A percentile compares a stretch with the other conserved stretches of the same genome.
phyloP scores from a whole-genome alignment of 2,888 invertebrate species.

The Callyntrura sp. region DNA sequence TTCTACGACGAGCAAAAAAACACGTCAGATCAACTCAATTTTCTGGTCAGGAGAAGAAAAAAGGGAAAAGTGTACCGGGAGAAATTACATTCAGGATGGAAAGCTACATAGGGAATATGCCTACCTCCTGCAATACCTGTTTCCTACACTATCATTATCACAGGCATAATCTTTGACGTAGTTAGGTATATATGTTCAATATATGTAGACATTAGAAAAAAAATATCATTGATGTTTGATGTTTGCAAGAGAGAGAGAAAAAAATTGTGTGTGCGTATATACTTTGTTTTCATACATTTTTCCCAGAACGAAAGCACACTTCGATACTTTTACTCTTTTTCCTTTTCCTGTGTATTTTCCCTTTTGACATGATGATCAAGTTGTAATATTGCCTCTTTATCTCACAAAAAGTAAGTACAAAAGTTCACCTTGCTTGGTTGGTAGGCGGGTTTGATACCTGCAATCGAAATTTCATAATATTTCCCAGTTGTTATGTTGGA shows the following conservation, averaged over 20 bases:
- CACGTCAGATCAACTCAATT: constrained; percentile 64
- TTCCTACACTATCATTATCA: no score
- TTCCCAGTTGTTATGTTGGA: no score
- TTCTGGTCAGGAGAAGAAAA: constrained; percentile 39
- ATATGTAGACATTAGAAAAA: constrained; percentile 17
- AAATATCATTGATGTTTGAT: constrained; percentile 48
- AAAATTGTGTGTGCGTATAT: neutral
- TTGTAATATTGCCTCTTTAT: constrained; percentile 12
- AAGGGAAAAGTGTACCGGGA: neutral
- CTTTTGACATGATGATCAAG: constrained; percentile 58
- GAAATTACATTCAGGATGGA: no score
- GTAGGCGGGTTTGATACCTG: no score
- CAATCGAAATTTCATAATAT: no score
- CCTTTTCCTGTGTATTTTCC: no score
- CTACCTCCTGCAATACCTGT: no score
- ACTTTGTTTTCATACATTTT: neutral
- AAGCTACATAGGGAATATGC: no score
- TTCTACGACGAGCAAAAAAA: constrained; percentile 10
- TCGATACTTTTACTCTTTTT: no score
- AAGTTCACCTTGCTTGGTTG: no score
- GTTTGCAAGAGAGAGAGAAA: neutral
- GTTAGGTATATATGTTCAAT: neutral
- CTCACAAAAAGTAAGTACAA: neutral
- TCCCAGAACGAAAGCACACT: constrained; percentile 6
- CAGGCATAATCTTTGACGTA: no score